Conservation (phyloP, 2,888 invertebrate genomes). For the Drosophila aldrichi region DNA sequence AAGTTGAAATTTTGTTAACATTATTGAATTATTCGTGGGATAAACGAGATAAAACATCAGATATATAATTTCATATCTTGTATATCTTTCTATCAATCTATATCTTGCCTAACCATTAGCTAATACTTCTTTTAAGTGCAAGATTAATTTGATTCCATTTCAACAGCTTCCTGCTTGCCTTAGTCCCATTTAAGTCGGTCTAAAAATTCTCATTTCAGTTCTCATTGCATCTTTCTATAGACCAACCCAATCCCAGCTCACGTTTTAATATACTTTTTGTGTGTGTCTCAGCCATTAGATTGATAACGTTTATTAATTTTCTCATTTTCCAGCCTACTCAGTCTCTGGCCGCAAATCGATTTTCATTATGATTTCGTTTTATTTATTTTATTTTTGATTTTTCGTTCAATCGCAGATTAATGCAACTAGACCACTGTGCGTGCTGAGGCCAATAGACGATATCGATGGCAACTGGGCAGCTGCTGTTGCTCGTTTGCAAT, state of each 20-base stretch:
- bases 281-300: neutral
- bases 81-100: too few relatives aligned
- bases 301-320: constrained; percentile 21
- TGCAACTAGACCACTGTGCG: constrained; percentile 52
- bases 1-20: too few relatives aligned
- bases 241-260: neutral
- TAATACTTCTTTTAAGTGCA: too few relatives aligned
- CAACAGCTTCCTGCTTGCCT: neutral
- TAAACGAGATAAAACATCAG: too few relatives aligned
- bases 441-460: constrained; percentile 43
- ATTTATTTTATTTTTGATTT: constrained; percentile 1
- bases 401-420: neutral
- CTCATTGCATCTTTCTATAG: neutral
- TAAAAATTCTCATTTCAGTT: neutral
- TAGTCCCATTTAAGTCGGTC: neutral
- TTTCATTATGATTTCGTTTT: neutral
- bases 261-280: neutral
- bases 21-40: too few relatives aligned
- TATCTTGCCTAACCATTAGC: neutral
- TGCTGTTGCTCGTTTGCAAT: constrained; percentile 36
- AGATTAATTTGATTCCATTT: neutral
- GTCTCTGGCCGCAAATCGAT: neutral
- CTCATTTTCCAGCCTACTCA: neutral
- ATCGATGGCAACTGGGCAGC: constrained; percentile 52
- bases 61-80: neutral